A percentile compares a stretch with the other conserved stretches of the same genome.
Evolutionary conservation across 2,113 vertebrate species (phyloP).

Genomic region (Protobothrops flavoviridis): DNA sequence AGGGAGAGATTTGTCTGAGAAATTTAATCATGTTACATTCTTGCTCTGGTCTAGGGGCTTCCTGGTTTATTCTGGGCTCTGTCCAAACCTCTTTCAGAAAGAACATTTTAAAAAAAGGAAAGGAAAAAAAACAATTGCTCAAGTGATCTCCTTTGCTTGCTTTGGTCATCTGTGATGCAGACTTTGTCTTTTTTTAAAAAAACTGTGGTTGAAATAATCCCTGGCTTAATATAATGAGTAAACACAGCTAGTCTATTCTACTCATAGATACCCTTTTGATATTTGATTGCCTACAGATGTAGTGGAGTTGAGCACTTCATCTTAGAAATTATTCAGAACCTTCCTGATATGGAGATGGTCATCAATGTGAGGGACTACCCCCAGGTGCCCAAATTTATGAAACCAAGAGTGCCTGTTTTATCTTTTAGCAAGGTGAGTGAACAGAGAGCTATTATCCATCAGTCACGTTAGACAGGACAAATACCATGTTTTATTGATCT

Average conservation of each 20-base stretch:
- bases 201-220: not conserved
- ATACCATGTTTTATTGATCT: not conserved
- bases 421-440: slow-evolving; percentile 95
- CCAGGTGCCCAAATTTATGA: slow-evolving; percentile 88
- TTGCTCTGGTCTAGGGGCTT: not conserved
- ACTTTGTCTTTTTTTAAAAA: not conserved
- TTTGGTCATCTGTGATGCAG: not conserved
- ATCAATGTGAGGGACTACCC: slow-evolving; percentile 97
- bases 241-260: not conserved
- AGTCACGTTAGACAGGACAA: not conserved
- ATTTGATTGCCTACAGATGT: slow-evolving; percentile 72
- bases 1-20: not conserved
- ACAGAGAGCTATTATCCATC: not conserved
- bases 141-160: not conserved
- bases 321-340: slow-evolving; percentile 77
- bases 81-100: not conserved
- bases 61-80: not conserved
- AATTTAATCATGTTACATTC: not conserved
- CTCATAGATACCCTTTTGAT: not conserved
- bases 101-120: not conserved
- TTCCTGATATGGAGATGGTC: slow-evolving; percentile 94
- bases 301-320: slow-evolving; percentile 96
- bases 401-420: slow-evolving; percentile 84
- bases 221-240: not conserved
- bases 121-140: not conserved